Evolutionary conservation across 92 coral and sea anemone genomes (phyloP), one percentile per base, ranked within the genome.

Genomic region (Diadumene lineata): DNA sequence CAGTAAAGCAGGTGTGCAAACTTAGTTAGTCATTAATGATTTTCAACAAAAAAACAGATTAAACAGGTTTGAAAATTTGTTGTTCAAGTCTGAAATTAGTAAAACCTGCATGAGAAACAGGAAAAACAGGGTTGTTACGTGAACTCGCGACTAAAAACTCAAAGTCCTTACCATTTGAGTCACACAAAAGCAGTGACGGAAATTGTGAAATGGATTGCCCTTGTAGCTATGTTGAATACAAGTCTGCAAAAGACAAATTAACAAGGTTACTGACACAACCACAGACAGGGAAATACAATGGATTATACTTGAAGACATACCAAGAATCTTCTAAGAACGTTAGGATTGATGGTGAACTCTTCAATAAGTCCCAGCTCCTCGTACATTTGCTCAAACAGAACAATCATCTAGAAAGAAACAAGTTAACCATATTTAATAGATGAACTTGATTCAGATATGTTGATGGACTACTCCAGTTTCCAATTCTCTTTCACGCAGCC

Each of bases 131-230:
- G 10, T 53, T 53, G 18, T 23, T 13, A 6, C 6, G 13, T 38
- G 18, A 1, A 21, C 15, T 58, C 25, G 7, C 3, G 1, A 1
- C 25, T 58, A 23, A 1, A 69, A 21, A 15, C 19, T 19, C 26
- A 27, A 23, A 6, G 53, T 2, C 24, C 85, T 87, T 85, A 89
- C 93, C 93, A 89, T 89, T 65, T 89, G 93, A 17, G 90, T 89
- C 38, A 89, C 93, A 69, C 90, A 89, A 69, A 89, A 89, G 32
- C 93, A 89, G 63, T 89, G 93, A 7, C 90, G 93, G 31, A 89
- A 89, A 60, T 89, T 89, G 85, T 89, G 93, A 57, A 89, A 89
- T 23, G 93, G 93, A 44, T 85, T 85, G 78, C 64, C 72, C 50
- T 81, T 70, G 75, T 89, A 89, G 57, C 78, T 81, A 51, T 80